Conservation (phyloP, 2,797 vertebrate species). For the Lepidocolaptes lacrymiger region DNA sequence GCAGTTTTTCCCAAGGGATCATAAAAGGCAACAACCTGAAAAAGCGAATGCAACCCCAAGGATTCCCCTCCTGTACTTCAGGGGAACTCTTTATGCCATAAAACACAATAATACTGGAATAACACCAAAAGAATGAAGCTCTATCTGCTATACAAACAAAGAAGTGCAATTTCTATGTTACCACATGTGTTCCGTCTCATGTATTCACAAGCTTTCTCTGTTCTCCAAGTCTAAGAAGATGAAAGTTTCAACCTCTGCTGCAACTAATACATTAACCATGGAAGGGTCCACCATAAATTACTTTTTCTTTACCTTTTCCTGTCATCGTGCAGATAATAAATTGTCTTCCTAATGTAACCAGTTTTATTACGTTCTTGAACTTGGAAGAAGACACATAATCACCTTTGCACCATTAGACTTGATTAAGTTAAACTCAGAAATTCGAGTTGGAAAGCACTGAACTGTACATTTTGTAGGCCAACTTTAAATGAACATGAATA, state of each 20-base stretch:
- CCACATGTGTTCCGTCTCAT: fast-evolving
- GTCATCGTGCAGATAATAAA: background rate
- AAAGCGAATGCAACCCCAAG: background rate
- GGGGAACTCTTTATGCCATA: background rate
- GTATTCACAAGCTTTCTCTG: background rate
- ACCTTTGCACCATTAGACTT: conserved; percentile 10
- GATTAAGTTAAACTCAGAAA: conserved; percentile 13
- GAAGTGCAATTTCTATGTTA: background rate
- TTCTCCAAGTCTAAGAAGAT: background rate
- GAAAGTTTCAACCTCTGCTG: background rate
- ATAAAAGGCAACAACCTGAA: background rate
- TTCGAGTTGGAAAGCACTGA: background rate
- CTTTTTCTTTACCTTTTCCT: conserved; percentile 21
- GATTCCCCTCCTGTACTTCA: background rate
- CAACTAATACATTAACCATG: background rate
- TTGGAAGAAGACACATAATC: background rate
- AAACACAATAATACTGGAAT: background rate
- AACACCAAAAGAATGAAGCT: background rate
- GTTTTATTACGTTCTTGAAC: background rate
- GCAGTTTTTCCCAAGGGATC: background rate
- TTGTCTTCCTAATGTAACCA: conserved; percentile 2
- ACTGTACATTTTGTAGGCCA: background rate
- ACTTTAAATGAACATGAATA: background rate
- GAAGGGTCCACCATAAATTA: background rate
- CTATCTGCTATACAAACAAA: background rate